Percentiles rank a stretch among this genome's conserved stretches.
Evolutionary conservation across 2,797 vertebrate genomes (phyloP).

Genomic region (Tiaroga cobitis): DNA sequence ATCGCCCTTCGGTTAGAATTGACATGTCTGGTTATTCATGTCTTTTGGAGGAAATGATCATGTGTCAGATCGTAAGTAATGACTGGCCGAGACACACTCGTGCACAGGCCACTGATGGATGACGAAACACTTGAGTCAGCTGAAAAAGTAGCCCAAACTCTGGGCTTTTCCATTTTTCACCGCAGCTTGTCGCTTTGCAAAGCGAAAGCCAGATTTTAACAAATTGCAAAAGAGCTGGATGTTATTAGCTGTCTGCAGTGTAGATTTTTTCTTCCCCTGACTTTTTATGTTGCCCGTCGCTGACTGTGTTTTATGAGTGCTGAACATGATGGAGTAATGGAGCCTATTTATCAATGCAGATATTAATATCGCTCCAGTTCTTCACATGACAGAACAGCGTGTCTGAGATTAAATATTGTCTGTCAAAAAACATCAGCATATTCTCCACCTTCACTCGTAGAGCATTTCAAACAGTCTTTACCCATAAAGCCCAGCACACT

Average conservation of each 20-base stretch:
- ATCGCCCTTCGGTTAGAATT: constrained; percentile 54
- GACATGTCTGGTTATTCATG: constrained; percentile 56
- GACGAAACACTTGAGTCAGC: constrained; percentile 57
- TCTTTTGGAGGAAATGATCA: constrained; percentile 57
- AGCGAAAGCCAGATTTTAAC: constrained; percentile 47
- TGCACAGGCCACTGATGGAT: constrained; percentile 8
- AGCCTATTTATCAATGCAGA: constrained; percentile 62
- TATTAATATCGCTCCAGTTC: constrained; percentile 61
- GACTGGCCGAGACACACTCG: constrained; percentile 34
- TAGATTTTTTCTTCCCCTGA: neutral
- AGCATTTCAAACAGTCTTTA: neutral
- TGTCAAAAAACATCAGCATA: constrained; percentile 49
- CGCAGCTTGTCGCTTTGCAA: constrained; percentile 39
- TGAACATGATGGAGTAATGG: constrained; percentile 57
- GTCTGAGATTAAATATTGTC: constrained; percentile 56
- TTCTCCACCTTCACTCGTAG: constrained; percentile 15
- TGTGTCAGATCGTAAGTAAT: constrained; percentile 59
- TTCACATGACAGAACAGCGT: constrained; percentile 42
- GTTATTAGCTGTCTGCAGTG: constrained; percentile 47
- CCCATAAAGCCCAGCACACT: neutral
- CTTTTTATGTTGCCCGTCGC: constrained; percentile 41
- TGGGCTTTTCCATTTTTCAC: constrained; percentile 36
- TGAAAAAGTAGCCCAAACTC: constrained; percentile 52
- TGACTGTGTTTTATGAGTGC: constrained; percentile 51
- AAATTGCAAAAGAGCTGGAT: constrained; percentile 43